Conservation (phyloP, 2,113 vertebrate species). For the Malurus melanocephalus region DNA sequence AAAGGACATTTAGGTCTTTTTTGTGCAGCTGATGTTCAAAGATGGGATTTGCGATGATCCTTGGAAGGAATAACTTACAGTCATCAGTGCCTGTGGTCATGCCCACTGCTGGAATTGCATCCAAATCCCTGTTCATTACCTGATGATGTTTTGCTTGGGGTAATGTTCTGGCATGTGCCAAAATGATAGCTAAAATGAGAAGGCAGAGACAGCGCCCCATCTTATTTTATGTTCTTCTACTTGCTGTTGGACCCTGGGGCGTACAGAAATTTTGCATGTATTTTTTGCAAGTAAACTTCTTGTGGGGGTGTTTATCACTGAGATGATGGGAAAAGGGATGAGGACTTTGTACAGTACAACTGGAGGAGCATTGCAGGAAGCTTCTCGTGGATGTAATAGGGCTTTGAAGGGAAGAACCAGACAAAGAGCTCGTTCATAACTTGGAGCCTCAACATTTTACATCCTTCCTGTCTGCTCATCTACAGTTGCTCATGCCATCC, state of each 20-base stretch:
- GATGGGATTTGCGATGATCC: neutral
- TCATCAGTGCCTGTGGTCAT: neutral
- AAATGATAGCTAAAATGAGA: slow-evolving; percentile 31
- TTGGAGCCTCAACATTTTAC: neutral
- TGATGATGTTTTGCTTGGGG: slow-evolving; percentile 10
- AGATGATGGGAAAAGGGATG: neutral
- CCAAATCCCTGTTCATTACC: slow-evolving; percentile 34
- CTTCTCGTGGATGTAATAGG: neutral
- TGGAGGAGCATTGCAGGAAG: neutral
- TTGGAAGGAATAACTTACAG: neutral
- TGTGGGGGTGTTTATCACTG: slow-evolving; percentile 4
- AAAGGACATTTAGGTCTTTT: neutral
- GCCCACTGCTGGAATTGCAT: slow-evolving; percentile 10
- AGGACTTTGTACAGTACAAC: neutral
- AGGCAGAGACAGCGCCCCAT: slow-evolving; percentile 9
- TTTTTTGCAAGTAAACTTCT: slow-evolving; percentile 17
- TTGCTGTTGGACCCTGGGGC: slow-evolving; percentile 24
- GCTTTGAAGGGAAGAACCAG: neutral
- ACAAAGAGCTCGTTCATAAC: neutral
- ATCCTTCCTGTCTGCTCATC: neutral
- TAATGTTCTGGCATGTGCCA: slow-evolving; percentile 38
- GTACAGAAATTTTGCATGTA: slow-evolving; percentile 27
- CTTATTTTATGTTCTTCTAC: neutral
- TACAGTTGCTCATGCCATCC: neutral
- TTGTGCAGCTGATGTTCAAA: neutral